Evolutionary conservation across 2,888 invertebrate species (phyloP), one percentile per base, ranked within the genome.

Genomic region (Phaedon cochleariae): DNA sequence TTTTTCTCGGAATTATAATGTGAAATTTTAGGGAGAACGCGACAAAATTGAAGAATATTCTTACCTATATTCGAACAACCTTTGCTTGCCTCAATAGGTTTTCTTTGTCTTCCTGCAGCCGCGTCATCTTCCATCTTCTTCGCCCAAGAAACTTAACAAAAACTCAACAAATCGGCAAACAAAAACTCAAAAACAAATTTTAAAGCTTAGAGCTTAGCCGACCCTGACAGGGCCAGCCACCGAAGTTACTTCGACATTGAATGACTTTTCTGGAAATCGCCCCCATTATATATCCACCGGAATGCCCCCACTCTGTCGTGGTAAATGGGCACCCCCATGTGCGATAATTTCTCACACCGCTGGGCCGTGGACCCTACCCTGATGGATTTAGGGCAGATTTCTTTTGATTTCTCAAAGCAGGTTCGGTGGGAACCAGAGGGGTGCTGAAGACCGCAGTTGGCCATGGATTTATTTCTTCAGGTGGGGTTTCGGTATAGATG

Each of bases 111-210:
- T 26, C 26, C 7, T 26, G 4, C 26, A 26, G 7, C 26, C 3
- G 41, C 41, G 4, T 7, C 34, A 34, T 12, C 34, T 12, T 15
- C 15, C 55, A 41, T 20, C 57, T 57, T 22, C 45, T 22, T 26
- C 45, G 15, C 22, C 37, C 65, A 53, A 60, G 10, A 68, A 68
- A 68, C 61, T 62, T 65, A 68, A 68, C 68, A 68, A 68, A 60
- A 65, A 65, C 59, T 65, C 62, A 65, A 65, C 65, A 45, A 65
- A 62, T 41, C 12, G 15, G 3, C n/a, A 52, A 65, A 55, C 53
- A 61, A 58, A 55, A 61, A 58, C 49, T 59, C 63, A 63, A 63
- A 49, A 62, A 57, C 57, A 21, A 61, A 61, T 41, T 57, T 61
- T 61, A 65, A 62, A 65, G 58, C 53, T 62, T 34, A 54, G 21